Conservation (phyloP, 2,113 vertebrate genomes). For the Pyxicephalus adspersus region DNA sequence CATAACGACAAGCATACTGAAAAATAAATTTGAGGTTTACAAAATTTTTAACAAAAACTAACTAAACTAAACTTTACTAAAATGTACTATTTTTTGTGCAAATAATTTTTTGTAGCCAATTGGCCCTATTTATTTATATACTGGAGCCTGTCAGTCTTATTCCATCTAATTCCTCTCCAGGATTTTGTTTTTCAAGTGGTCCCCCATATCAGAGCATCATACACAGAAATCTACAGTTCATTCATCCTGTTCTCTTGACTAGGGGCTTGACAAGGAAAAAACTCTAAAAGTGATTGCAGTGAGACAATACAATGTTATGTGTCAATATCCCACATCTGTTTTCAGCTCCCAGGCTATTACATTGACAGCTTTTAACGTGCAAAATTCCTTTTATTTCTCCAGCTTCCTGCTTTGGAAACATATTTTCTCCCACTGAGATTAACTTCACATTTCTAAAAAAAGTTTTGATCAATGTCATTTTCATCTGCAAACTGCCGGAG, state of each 20-base stretch:
- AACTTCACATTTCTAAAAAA: slow-evolving; percentile 13
- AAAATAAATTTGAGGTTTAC: too few relatives aligned
- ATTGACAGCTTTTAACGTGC: slow-evolving; percentile 83
- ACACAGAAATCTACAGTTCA: slow-evolving; percentile 80
- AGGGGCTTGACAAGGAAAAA: slow-evolving; percentile 81
- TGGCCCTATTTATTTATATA: too few relatives aligned
- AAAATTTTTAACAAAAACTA: too few relatives aligned
- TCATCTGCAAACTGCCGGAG: neutral
- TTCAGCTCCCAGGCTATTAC: slow-evolving; percentile 75
- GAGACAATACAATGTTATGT: slow-evolving; percentile 68
- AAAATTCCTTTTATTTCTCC: slow-evolving; percentile 77
- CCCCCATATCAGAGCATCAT: slow-evolving; percentile 75
- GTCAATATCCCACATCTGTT: slow-evolving; percentile 75
- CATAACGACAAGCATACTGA: too few relatives aligned
- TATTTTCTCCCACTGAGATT: slow-evolving; percentile 72
- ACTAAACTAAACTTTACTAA: too few relatives aligned
- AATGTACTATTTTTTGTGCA: too few relatives aligned
- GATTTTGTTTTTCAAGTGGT: slow-evolving; percentile 64
- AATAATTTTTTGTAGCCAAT: too few relatives aligned
- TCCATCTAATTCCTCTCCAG: slow-evolving; percentile 64
- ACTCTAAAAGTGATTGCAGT: slow-evolving; percentile 77
- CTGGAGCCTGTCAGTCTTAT: too few relatives aligned
- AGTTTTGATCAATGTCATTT: neutral
- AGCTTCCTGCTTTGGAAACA: slow-evolving; percentile 77
- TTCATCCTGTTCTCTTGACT: slow-evolving; percentile 81